These are phyloP conservation scores for Tribolium freemani DNA, from an alignment of 2,888 invertebrate genomes.

Conservation along the genomic window DNA sequence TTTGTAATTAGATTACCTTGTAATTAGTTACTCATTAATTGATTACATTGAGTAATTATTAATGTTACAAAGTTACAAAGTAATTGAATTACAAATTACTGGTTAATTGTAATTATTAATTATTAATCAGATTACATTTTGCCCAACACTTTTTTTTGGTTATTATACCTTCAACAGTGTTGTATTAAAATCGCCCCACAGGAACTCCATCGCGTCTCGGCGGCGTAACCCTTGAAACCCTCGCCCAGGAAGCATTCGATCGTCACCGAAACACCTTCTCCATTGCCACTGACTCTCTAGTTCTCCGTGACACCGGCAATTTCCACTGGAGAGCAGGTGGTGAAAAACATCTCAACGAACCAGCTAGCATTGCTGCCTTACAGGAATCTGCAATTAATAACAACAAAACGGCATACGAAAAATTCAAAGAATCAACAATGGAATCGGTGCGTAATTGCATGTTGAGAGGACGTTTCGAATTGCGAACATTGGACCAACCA, in stretches of 20 bases:
- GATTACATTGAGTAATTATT: too few species aligned
- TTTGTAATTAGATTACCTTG: too few species aligned
- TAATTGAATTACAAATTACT: too few species aligned
- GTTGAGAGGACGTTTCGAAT: conserved; percentile 92
- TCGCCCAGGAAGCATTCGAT: conserved; percentile 88
- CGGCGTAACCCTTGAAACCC: conserved; percentile 90
- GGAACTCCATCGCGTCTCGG: conserved; percentile 79
- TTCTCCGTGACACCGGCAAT: conserved; percentile 86
- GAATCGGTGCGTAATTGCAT: conserved; percentile 89
- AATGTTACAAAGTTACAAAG: too few species aligned
- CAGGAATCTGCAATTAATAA: conserved; percentile 92
- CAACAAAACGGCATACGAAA: conserved; percentile 86
- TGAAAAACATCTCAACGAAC: conserved; percentile 98
- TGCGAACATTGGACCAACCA: conserved; percentile 83
- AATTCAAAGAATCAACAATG: conserved; percentile 88
- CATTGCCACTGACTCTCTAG: conserved; percentile 77
- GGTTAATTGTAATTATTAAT: too few species aligned
- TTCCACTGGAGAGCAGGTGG: conserved; percentile 98
- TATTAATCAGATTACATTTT: too few species aligned
- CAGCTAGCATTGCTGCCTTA: conserved; percentile 80
- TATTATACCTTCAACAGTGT: background rate
- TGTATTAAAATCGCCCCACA: background rate
- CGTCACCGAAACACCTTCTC: conserved; percentile 85
- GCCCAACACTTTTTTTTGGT: too few species aligned
- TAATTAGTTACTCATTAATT: too few species aligned